phyloP scores from a whole-genome alignment of 2,888 invertebrate species.

The Hirtodrosophila histrioides region DNA sequence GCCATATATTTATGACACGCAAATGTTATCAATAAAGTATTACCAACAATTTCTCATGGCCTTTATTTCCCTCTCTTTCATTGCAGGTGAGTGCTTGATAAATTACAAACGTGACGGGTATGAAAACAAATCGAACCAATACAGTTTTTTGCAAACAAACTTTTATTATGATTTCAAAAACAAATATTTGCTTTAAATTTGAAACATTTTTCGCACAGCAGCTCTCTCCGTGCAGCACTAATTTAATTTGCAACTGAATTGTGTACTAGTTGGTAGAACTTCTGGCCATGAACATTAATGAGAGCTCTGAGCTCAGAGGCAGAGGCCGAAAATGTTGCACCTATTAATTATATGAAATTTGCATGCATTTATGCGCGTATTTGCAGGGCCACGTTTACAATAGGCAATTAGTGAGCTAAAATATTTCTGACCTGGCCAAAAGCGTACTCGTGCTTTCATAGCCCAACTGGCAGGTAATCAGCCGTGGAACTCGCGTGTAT shows the following conservation, averaged over 20 bases:
- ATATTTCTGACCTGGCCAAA: conserved; percentile 38
- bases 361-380: conserved; percentile 25
- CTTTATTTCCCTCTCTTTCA: conserved; percentile 7
- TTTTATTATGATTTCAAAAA: conserved; percentile 32
- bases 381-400: conserved; percentile 29
- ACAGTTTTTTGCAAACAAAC: not conserved
- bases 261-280: not conserved
- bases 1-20: conserved; percentile 15
- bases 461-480: conserved; percentile 25
- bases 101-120: conserved; percentile 17
- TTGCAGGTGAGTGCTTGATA: conserved; percentile 68
- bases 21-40: conserved; percentile 34
- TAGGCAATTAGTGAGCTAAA: conserved; percentile 45
- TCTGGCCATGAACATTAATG: conserved; percentile 12
- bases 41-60: conserved; percentile 30
- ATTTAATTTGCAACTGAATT: conserved; percentile 46
- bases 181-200: conserved; percentile 51
- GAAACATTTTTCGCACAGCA: conserved; percentile 25
- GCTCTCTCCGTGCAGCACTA: conserved; percentile 17
- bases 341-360: conserved; percentile 42
- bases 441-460: conserved; percentile 33
- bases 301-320: conserved; percentile 4
- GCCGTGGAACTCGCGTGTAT: conserved; percentile 33
- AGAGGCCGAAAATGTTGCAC: conserved; percentile 36
- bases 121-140: conserved; percentile 3